Base-by-base conservation (phyloP, 2,888 invertebrate species). In the Zootermopsis nevadensis region DNA sequence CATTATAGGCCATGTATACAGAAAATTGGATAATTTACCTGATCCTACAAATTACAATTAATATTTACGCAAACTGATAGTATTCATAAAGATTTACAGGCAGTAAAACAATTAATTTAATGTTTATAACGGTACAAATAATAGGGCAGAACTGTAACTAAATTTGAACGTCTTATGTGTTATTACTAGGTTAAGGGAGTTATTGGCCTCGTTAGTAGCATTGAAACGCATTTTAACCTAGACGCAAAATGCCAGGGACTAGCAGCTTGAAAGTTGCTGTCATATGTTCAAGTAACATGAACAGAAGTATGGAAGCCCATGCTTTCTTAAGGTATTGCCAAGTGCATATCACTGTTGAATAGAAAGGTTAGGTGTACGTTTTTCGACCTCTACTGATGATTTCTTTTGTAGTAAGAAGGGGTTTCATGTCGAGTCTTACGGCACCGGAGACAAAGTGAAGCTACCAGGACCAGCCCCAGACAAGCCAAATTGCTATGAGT, bases 281-380 rank as follows among this genome's bases (percentile, higher is more conserved):
- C 82, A 97, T 98, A 86, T 99, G 99, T 91, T 99, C 99, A 15
- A 99, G 98, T 88, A 99, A 99, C 89, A 99, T 99, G 98, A 99
- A 99, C 89, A 93, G 99, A 84, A 99, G 98, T 88, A 99, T 99
- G 99, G 99, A 99, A 91, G 99, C 99, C 27, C 99, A 99, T 91
- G 97, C 97, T 84, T 98, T 98, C 90, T 91, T 99, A 79, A 92
- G 93, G 94, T 94, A 82, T 24, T 31, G 66, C 22, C 27, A n/a
- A 7, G 48, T 1, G 15, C 15, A 48, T 48, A 48, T 19, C 19
- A 12, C 19, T 19, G 19, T 1, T 48, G 48, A 48, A 48, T 48
- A 19, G 48, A 19, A 48, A 15, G 48, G 48, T 19, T 48, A 19
- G 48, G 15, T 42, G 8, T 19, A 48, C 48, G 19, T 3, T 48